Evolutionary conservation across 2,797 vertebrate species (phyloP).

Genomic region (Falco naumanni): DNA sequence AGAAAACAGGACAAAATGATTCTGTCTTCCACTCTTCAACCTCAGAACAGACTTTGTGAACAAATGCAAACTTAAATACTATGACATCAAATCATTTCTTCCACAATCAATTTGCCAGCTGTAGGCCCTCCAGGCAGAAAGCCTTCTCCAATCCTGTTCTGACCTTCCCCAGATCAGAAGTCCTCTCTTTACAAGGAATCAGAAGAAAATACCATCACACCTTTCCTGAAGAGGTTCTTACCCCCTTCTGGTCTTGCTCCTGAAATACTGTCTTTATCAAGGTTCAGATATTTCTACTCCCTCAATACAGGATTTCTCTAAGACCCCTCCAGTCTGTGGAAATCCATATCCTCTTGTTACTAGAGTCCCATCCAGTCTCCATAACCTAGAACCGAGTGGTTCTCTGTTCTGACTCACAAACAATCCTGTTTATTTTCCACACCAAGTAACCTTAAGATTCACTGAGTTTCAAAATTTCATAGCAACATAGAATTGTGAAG

Average conservation of each 20-base stretch:
- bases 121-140: background rate
- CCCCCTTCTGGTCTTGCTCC: background rate
- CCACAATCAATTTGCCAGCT: background rate
- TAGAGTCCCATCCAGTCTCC: background rate
- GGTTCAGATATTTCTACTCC: background rate
- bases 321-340: background rate
- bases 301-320: background rate
- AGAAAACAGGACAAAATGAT: background rate
- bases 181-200: background rate
- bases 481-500: too few species aligned
- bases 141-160: background rate
- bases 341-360: background rate
- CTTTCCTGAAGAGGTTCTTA: background rate
- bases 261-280: background rate
- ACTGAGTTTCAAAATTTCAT: background rate
- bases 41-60: background rate
- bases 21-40: background rate
- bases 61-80: background rate
- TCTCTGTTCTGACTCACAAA: background rate
- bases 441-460: background rate
- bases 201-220: background rate
- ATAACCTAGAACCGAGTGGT: background rate
- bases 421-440: background rate
- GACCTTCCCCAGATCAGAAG: background rate
- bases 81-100: background rate